A percentile compares a stretch with the other conserved stretches of the same genome.
Conservation (phyloP, 2,888 invertebrate species). For the Teinopalpus imperialis region DNA sequence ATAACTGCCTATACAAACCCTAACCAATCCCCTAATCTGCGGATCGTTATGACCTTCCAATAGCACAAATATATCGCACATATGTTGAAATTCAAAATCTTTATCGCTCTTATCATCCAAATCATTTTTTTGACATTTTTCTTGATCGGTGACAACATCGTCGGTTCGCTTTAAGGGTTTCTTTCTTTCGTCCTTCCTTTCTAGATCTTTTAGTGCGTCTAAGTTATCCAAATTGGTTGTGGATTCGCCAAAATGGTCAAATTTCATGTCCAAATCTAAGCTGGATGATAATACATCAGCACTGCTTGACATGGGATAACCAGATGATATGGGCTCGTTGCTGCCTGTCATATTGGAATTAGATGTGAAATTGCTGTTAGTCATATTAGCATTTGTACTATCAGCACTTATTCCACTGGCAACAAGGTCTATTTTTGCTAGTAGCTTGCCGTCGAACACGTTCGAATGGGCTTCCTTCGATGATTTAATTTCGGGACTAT, state of each 20-base stretch:
- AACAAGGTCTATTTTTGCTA: constrained; percentile 51
- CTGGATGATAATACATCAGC: constrained; percentile 64
- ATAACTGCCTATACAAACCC: constrained; percentile 86
- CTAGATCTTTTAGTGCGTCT: constrained; percentile 50
- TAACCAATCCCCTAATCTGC: constrained; percentile 88
- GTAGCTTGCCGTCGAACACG: constrained; percentile 62
- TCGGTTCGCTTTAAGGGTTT: constrained; percentile 48
- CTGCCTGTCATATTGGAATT: constrained; percentile 72
- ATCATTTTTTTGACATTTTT: constrained; percentile 36
- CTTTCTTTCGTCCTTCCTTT: constrained; percentile 41
- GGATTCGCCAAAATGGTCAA: constrained; percentile 83
- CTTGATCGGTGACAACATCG: constrained; percentile 36
- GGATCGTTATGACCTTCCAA: constrained; percentile 90
- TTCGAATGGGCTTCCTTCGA: constrained; percentile 65
- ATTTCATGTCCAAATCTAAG: constrained; percentile 82
- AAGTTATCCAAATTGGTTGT: constrained; percentile 58
- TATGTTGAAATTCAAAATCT: constrained; percentile 78
- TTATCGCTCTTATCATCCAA: constrained; percentile 33
- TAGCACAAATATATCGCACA: constrained; percentile 85
- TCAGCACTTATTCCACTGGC: constrained; percentile 63
- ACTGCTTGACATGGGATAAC: constrained; percentile 71
- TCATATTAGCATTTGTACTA: constrained; percentile 70
- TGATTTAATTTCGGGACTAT: constrained; percentile 66
- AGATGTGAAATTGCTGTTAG: constrained; percentile 67
- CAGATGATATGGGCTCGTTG: constrained; percentile 61